Evolutionary conservation across 2,888 invertebrate species (phyloP).

Genomic region (Cecidostiba fungosa): DNA sequence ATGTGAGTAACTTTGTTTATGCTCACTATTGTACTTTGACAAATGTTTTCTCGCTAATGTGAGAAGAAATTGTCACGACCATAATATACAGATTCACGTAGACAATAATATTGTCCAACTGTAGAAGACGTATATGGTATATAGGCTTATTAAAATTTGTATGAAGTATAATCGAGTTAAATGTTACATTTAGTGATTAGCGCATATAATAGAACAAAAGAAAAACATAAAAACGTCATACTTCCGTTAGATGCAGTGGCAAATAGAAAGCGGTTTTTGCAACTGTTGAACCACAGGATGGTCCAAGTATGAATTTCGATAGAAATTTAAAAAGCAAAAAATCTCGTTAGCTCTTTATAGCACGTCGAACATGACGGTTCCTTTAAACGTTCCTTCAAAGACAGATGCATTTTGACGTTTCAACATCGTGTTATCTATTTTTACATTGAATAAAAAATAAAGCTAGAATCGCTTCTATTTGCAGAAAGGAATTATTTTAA

Average conservation of each 20-base stretch:
- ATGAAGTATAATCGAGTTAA: conserved; percentile 25
- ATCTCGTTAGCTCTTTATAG: neutral
- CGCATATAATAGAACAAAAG: conserved; percentile 62
- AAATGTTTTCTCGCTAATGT: neutral
- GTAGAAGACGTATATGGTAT: conserved; percentile 58
- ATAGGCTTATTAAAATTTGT: conserved; percentile 32
- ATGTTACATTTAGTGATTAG: conserved; percentile 58
- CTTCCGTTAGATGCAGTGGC: conserved; percentile 65
- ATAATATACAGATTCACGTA: conserved; percentile 63
- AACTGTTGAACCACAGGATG: conserved; percentile 17
- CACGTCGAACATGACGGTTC: conserved; percentile 67
- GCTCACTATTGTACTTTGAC: conserved; percentile 15
- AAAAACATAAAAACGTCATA: conserved; percentile 61
- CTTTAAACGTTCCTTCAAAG: conserved; percentile 71
- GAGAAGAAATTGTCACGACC: conserved; percentile 40
- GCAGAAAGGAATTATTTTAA: conserved; percentile 32
- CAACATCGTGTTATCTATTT: conserved; percentile 72
- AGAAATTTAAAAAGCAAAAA: neutral
- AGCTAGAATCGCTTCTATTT: conserved; percentile 70
- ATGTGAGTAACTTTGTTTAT: conserved; percentile 1
- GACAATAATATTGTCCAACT: conserved; percentile 71
- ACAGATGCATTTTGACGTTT: conserved; percentile 52
- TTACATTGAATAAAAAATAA: conserved; percentile 68
- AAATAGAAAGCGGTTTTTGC: conserved; percentile 68
- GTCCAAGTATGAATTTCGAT: neutral